Base-by-base conservation (phyloP, 2,888 invertebrate species). In the Acrobasis consociella region DNA sequence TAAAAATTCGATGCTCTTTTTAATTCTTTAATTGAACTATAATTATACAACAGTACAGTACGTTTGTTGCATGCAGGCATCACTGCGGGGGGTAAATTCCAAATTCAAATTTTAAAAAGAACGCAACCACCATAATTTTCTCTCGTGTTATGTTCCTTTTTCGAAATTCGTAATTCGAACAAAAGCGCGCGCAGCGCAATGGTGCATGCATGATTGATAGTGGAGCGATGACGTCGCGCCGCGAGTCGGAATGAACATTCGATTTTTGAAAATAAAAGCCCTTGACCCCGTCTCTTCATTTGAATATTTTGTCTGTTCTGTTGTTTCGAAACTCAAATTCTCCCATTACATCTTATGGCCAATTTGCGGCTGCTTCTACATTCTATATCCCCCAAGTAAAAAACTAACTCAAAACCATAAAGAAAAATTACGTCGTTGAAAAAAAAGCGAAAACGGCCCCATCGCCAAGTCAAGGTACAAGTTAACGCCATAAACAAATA, bases 191-290 rank as follows among this genome's bases (percentile, higher is more conserved):
- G 79, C 85, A 77, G 83, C 83, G 88, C 91, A 90, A 89, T 89
- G 91, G 90, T 85, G 91, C 91, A 89, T 89, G 85, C 85, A 88
- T 91, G 91, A 91, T 91, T 90, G 91, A 91, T 91, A 86, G 90
- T 85, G 83, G 78, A 72, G 77, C 86, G 82, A 82, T 89, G 89
- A 89, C 87, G 85, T 74, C 81, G 83, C 76, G 75, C 77, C 79
- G 73, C 77, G 71, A 71, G 69, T 69, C 75, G 73, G 78, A 79
- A 78, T 80, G 83, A 83, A 83, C 86, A 77, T 76, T 82, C 82
- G 78, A 83, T 83, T 82, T 82, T 79, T 74, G 74, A 81, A 82
- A 81, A 82, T 79, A 82, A 79, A 84, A 86, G 83, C 78, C 85
- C 88, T 90, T 91, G 91, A 91, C 91, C 91, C 83, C 80, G 68